Conservation (phyloP, 2,113 vertebrate species). For the Candoia aspera region DNA sequence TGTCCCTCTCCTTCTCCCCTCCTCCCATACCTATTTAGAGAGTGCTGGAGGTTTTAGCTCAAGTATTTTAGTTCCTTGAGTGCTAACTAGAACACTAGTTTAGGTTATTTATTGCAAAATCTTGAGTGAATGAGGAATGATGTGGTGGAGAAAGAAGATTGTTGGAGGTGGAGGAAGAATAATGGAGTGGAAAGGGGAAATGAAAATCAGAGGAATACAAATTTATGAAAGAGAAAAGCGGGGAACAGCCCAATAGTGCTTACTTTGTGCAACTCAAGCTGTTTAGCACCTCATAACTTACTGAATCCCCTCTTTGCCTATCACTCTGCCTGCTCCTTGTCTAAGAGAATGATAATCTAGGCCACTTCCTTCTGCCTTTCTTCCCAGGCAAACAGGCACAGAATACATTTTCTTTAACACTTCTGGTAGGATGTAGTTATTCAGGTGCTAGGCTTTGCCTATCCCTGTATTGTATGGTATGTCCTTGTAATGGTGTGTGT, state of each 20-base stretch:
- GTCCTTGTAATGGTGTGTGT: background rate
- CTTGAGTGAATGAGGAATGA: background rate
- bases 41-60: background rate
- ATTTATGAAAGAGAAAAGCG: background rate
- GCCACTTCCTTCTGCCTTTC: background rate
- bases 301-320: background rate
- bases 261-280: background rate
- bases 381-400: background rate
- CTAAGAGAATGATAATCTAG: background rate
- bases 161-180: background rate
- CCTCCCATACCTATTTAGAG: background rate
- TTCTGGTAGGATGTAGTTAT: background rate
- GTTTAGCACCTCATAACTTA: background rate
- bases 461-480: background rate
- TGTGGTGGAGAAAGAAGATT: background rate
- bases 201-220: background rate
- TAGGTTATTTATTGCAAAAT: background rate
- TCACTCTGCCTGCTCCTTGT: background rate
- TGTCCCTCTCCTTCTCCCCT: background rate
- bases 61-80: background rate
- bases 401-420: background rate
- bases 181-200: background rate
- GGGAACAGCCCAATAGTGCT: background rate
- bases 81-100: background rate
- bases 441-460: background rate